Evolutionary conservation across 2,888 invertebrate species (phyloP).

Genomic region (Harpalus rufipes): DNA sequence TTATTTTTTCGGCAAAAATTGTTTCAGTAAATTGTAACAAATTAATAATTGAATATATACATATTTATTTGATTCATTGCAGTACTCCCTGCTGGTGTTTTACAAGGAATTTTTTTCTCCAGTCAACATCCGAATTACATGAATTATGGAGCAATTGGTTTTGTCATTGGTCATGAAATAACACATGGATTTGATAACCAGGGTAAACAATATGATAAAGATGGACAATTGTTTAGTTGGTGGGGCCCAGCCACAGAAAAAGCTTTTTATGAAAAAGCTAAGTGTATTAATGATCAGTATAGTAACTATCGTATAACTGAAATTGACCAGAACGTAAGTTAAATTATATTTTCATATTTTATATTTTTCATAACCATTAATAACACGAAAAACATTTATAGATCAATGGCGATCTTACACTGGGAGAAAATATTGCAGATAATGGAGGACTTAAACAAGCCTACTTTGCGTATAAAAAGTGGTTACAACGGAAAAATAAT

Average conservation of each 20-base stretch:
- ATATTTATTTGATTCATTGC: constrained; percentile 69
- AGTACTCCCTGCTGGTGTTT: constrained; percentile 96
- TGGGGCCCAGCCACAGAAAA: constrained; percentile 92
- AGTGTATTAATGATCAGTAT: constrained; percentile 92
- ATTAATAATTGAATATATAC: not conserved
- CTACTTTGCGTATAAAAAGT: constrained; percentile 88
- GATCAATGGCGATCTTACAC: constrained; percentile 94
- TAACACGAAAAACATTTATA: constrained; percentile 72
- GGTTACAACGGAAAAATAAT: constrained; percentile 78
- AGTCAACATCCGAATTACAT: constrained; percentile 93
- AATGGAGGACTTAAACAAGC: constrained; percentile 96
- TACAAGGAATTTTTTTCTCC: constrained; percentile 95
- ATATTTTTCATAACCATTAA: not conserved
- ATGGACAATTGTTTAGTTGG: constrained; percentile 93
- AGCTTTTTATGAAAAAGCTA: constrained; percentile 85
- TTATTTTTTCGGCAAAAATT: constrained; percentile 91
- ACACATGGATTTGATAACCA: constrained; percentile 94
- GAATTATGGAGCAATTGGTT: constrained; percentile 95
- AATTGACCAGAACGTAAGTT: constrained; percentile 76
- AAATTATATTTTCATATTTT: not conserved
- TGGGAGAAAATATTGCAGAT: constrained; percentile 98
- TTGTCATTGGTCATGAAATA: constrained; percentile 95
- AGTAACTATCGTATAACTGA: constrained; percentile 91
- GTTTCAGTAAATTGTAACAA: constrained; percentile 72
- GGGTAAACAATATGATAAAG: constrained; percentile 94